Percentiles rank a stretch among this genome's conserved stretches.
Evolutionary conservation across 2,113 vertebrate genomes (phyloP).

Genomic region (Silurus glanis): DNA sequence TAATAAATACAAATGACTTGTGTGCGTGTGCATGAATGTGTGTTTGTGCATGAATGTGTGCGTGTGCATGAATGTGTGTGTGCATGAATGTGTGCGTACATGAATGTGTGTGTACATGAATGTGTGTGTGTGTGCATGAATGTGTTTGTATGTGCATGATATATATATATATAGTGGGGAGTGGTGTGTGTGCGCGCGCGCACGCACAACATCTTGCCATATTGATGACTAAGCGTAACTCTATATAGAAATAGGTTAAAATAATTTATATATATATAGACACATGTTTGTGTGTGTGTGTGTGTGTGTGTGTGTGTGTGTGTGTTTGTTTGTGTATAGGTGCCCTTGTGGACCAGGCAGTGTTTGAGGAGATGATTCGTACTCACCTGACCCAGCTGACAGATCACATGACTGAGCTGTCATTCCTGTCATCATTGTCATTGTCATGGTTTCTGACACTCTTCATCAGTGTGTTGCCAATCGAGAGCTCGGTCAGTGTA

Average conservation of each 20-base stretch:
- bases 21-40: not conserved
- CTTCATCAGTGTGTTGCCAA: slow-evolving; percentile 94
- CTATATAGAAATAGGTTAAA: too few species aligned
- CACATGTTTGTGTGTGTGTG: slow-evolving; percentile 53
- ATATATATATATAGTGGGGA: not conserved
- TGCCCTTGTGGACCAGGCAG: slow-evolving; percentile 96
- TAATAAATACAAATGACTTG: not conserved
- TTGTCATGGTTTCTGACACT: slow-evolving; percentile 98
- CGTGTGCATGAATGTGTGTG: too few species aligned
- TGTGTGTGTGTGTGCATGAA: too few species aligned
- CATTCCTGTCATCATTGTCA: slow-evolving; percentile 96
- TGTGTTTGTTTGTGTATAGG: slow-evolving; percentile 66
- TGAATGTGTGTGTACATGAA: not conserved
- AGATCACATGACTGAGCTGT: slow-evolving; percentile 94
- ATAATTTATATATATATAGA: too few species aligned
- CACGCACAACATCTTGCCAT: not conserved
- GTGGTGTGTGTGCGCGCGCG: not conserved
- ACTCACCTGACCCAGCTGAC: slow-evolving; percentile 91
- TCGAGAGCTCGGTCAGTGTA: slow-evolving; percentile 95
- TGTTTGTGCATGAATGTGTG: not conserved
- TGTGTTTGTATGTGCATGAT: too few species aligned
- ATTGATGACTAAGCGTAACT: not conserved
- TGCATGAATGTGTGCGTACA: not conserved
- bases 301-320: slow-evolving; percentile 49
- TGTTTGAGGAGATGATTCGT: slow-evolving; percentile 96